phyloP scores from a whole-genome alignment of 2,113 vertebrate species.

The Daboia siamensis region DNA sequence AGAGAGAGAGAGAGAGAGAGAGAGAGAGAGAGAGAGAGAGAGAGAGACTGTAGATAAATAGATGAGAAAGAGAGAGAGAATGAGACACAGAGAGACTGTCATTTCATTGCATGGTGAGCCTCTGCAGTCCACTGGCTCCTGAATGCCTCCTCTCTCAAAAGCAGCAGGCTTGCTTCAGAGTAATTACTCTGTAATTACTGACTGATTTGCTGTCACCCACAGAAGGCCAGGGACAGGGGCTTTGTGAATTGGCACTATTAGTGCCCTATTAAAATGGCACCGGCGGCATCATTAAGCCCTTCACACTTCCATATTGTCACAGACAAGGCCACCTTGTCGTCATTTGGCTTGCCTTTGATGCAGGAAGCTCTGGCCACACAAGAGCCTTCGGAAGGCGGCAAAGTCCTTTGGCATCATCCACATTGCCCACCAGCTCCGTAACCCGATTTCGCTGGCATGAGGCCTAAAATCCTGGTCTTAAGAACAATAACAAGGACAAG shows the following conservation, averaged over 20 bases:
- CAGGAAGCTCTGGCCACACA: neutral
- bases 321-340: neutral
- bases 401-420: neutral
- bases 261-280: constrained; percentile 40
- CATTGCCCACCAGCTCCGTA: neutral
- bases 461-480: neutral
- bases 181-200: constrained; percentile 68
- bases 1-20: neutral
- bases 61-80: neutral
- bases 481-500: neutral
- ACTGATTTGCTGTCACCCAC: constrained; percentile 55
- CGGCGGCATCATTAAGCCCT: constrained; percentile 47
- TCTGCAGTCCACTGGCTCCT: constrained; percentile 46
- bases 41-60: neutral
- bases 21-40: neutral
- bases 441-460: neutral
- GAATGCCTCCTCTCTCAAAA: constrained; percentile 42
- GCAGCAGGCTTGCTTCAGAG: constrained; percentile 53
- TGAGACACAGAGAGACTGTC: neutral
- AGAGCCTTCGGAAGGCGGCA: rapidly evolving
- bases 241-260: constrained; percentile 42
- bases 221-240: constrained; percentile 47
- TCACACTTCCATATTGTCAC: constrained; percentile 27
- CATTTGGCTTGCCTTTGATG: neutral
- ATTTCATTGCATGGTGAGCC: constrained; percentile 55